Evolutionary conservation across 2,888 invertebrate genomes (phyloP).

Genomic region (Dusona sp.): DNA sequence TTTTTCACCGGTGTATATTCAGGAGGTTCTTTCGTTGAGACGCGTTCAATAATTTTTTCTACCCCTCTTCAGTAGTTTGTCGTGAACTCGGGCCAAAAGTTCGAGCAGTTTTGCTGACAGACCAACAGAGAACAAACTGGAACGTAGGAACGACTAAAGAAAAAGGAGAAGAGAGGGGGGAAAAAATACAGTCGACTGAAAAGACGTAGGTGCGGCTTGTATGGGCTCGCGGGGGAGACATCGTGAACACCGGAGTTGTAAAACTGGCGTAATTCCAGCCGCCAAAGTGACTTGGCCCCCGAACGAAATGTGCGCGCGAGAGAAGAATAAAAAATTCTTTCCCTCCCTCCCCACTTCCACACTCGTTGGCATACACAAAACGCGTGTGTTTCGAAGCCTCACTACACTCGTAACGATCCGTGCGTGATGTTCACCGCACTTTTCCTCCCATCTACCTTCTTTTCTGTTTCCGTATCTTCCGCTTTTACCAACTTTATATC

Average conservation of each 20-base stretch:
- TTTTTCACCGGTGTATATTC: slow-evolving; percentile 19
- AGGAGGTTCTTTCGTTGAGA: slow-evolving; percentile 25
- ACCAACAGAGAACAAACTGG: slow-evolving; percentile 33
- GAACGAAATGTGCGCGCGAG: slow-evolving; percentile 57
- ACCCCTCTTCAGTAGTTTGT: slow-evolving; percentile 4
- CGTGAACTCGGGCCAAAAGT: slow-evolving; percentile 59
- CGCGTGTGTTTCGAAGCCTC: slow-evolving; percentile 46
- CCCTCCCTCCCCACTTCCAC: background rate
- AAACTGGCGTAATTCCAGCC: slow-evolving; percentile 78
- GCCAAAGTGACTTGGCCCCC: slow-evolving; percentile 72
- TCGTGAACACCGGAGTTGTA: slow-evolving; percentile 62
- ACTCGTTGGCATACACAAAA: slow-evolving; percentile 6
- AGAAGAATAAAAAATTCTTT: slow-evolving; percentile 66
- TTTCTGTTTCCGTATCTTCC: slow-evolving; percentile 33
- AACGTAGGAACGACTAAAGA: slow-evolving; percentile 8
- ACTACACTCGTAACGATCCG: slow-evolving; percentile 64
- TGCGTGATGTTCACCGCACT: slow-evolving; percentile 52
- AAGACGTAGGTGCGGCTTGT: slow-evolving; percentile 57
- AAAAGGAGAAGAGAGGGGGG: slow-evolving; percentile 24
- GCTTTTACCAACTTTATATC: slow-evolving; percentile 22
- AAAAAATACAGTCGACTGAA: slow-evolving; percentile 40
- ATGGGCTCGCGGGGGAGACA: slow-evolving; percentile 29
- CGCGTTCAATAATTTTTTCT: slow-evolving; percentile 55
- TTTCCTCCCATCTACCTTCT: background rate
- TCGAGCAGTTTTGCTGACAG: slow-evolving; percentile 61